phyloP scores from a whole-genome alignment of 2,797 vertebrate genomes.

The Poecilia picta region DNA sequence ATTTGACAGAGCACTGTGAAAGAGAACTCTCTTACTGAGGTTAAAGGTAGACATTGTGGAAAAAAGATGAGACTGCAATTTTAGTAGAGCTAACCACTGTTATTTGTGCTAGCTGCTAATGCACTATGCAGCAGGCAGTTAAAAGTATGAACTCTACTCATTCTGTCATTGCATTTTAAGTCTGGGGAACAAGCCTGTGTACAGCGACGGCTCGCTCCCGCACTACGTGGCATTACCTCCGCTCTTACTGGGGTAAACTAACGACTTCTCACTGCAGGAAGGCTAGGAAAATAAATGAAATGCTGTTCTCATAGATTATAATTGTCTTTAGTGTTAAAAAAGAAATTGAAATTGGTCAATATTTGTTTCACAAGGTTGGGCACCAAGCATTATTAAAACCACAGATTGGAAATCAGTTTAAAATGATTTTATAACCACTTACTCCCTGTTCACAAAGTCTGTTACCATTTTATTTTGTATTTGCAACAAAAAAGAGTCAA shows the following conservation, averaged over 20 bases:
- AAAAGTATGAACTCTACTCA: too few relatives aligned
- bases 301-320: neutral
- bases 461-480: neutral
- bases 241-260: too few relatives aligned
- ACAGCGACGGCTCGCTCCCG: too few relatives aligned
- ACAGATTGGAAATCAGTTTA: neutral
- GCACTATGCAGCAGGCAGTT: too few relatives aligned
- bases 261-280: neutral
- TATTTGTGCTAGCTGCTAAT: too few relatives aligned
- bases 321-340: neutral
- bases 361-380: neutral
- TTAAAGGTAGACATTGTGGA: neutral
- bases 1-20: too few relatives aligned
- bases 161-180: too few relatives aligned
- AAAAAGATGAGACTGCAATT: neutral
- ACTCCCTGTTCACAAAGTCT: neutral
- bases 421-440: neutral
- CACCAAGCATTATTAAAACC: neutral
- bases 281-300: neutral
- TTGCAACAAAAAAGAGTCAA: neutral
- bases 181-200: too few relatives aligned
- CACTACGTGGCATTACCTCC: too few relatives aligned
- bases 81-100: neutral
- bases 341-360: neutral
- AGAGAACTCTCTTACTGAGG: too few relatives aligned